phyloP scores from a whole-genome alignment of 53 echinoderm and acorn worm genomes.

The Henricia sp. region DNA sequence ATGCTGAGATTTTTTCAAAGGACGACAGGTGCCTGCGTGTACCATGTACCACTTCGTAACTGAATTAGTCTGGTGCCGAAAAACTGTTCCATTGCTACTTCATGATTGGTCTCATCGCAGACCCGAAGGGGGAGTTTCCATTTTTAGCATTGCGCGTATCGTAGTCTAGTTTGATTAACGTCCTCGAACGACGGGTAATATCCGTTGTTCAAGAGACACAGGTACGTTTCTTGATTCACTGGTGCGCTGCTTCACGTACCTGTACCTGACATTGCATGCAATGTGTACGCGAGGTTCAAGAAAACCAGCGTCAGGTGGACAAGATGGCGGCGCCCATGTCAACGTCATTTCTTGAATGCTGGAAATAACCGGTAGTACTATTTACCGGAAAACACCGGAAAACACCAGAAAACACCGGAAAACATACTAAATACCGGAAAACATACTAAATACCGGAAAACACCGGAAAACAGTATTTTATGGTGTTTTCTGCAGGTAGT shows the following conservation, averaged over 20 bases:
- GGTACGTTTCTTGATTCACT: neutral
- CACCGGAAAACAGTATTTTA: too few species aligned
- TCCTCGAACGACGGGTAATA: too few species aligned
- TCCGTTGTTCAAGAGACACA: neutral
- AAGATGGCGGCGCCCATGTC: conserved; percentile 49
- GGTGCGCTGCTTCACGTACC: too few species aligned
- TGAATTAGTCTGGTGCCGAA: conserved; percentile 14
- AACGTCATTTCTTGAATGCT: too few species aligned
- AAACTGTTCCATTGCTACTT: neutral
- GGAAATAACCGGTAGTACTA: too few species aligned
- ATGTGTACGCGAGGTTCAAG: neutral
- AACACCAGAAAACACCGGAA: too few species aligned
- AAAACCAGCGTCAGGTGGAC: neutral
- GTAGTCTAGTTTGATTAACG: too few species aligned
- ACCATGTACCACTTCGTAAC: neutral
- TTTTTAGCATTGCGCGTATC: neutral
- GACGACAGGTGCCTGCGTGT: neutral
- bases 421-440: too few species aligned
- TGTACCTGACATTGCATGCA: too few species aligned
- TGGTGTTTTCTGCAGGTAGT: too few species aligned
- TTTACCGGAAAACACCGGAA: too few species aligned
- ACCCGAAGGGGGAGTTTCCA: conserved; percentile 45
- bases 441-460: too few species aligned
- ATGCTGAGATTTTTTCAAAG: neutral
- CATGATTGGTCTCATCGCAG: conserved; percentile 1